These are phyloP conservation scores for Drosophila elegans DNA, from an alignment of 1,140 invertebrate species.

Conservation along the genomic window DNA sequence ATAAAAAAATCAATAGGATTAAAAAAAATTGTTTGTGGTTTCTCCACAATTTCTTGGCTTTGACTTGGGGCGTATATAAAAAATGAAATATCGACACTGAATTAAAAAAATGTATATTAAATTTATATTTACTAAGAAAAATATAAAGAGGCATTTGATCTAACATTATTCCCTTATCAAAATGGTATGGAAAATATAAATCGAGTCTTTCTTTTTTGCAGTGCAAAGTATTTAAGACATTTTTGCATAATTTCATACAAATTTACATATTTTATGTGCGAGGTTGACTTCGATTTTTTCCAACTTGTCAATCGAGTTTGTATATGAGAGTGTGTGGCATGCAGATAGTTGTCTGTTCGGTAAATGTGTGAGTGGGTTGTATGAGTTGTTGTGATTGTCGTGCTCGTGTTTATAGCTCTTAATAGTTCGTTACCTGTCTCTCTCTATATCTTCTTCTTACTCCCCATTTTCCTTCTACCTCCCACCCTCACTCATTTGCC, in stretches of 20 bases:
- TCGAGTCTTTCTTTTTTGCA: background rate
- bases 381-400: constrained; percentile 63
- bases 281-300: constrained; percentile 62
- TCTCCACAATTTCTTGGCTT: too few species aligned
- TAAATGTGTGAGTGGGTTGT: constrained; percentile 44
- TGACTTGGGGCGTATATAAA: too few species aligned
- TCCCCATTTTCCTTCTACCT: background rate
- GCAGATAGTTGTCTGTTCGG: constrained; percentile 56
- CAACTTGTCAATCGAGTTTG: constrained; percentile 73
- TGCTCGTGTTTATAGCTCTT: constrained; percentile 70
- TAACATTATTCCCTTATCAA: too few species aligned
- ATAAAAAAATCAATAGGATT: too few species aligned
- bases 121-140: too few species aligned
- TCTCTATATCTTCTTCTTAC: constrained; percentile 15
- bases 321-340: constrained; percentile 23
- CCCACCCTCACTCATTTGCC: background rate
- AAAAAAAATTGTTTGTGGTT: too few species aligned
- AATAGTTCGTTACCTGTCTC: constrained; percentile 69
- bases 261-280: constrained; percentile 67
- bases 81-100: too few species aligned
- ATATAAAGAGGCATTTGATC: too few species aligned
- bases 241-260: constrained; percentile 81
- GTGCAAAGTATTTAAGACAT: constrained; percentile 50
- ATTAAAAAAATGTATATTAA: too few species aligned
- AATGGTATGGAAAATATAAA: too few species aligned